A percentile compares a stretch with the other conserved stretches of the same genome.
Conservation (phyloP, 92 coral and sea anemone species). For the Epizoanthus rinbou region DNA sequence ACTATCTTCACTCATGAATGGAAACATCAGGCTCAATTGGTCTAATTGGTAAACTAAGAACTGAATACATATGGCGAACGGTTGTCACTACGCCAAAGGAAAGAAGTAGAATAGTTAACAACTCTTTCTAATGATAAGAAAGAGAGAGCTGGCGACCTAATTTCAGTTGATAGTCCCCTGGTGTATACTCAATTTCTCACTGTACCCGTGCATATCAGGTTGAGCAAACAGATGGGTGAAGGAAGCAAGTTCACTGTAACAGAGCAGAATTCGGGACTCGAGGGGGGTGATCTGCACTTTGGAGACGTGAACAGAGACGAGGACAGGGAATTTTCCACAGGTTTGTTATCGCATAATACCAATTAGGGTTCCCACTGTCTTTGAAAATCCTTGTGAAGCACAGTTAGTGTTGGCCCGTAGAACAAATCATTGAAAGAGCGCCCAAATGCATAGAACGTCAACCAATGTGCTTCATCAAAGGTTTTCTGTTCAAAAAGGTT, state of each 20-base stretch:
- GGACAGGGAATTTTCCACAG: constrained; percentile 29
- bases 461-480: too few species aligned
- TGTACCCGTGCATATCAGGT: neutral
- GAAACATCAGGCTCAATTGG: too few species aligned
- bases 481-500: too few species aligned
- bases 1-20: too few species aligned
- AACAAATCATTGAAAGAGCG: too few species aligned
- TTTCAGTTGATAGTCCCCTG: neutral
- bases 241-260: neutral
- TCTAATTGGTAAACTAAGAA: neutral
- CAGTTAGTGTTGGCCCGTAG: too few species aligned
- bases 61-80: neutral
- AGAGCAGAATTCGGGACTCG: neutral
- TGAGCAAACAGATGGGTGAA: constrained; percentile 12
- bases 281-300: constrained; percentile 21
- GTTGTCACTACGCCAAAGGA: too few species aligned
- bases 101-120: too few species aligned
- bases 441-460: too few species aligned
- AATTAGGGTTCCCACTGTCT: too few species aligned
- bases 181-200: neutral
- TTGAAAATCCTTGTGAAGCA: too few species aligned
- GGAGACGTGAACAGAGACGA: constrained; percentile 35
- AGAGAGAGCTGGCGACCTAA: neutral
- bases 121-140: too few species aligned
- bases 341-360: neutral